Base-by-base conservation (phyloP, 1,140 invertebrate species). In the Heliothis virescens region DNA sequence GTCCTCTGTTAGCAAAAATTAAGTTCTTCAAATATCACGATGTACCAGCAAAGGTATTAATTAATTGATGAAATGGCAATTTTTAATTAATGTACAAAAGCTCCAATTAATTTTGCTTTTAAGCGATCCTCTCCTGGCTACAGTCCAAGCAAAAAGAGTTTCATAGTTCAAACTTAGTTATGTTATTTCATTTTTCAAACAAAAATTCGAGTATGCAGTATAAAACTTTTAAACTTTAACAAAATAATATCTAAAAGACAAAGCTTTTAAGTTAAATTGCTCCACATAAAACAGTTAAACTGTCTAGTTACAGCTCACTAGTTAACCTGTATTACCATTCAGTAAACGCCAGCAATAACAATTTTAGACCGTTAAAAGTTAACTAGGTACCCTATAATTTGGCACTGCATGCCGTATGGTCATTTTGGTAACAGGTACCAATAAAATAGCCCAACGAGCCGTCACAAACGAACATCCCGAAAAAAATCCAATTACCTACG, bases 401-500 rank as follows among this genome's bases (percentile, higher is more conserved):
- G 74, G 74, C 74, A 75, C 26, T 63, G 21, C 59, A 3, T 7
- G 4, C 60, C 48, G 55, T n/a, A 84, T 87, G 81, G 82, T 85
- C 72, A 79, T 72, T 34, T 52, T 69, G 34, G 48, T 71, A 65
- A 48, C 50, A 69, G 34, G 67, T 71, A 65, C n/a, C 81, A 60
- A 71, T 76, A 69, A 50, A 21, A 55, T 71, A 71, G 50, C 48
- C 18, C 63, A 78, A 78, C 76, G 63, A 69, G 63, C 21, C 76
- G 48, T 69, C 29, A 69, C 76, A 48, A 78, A 78, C 63, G 29
- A 12, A 60, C 55, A 67, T 34, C 62, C 50, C 50, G 62, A 77
- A 77, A 77, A 34, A 63, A 78, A 78, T 69, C 62, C 76, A 78
- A 78, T 78, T 78, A 78, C 63, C 76, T 69, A 82, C 57, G 73